Conservation (phyloP, 2,888 invertebrate species). For the Pinctada fucata region DNA sequence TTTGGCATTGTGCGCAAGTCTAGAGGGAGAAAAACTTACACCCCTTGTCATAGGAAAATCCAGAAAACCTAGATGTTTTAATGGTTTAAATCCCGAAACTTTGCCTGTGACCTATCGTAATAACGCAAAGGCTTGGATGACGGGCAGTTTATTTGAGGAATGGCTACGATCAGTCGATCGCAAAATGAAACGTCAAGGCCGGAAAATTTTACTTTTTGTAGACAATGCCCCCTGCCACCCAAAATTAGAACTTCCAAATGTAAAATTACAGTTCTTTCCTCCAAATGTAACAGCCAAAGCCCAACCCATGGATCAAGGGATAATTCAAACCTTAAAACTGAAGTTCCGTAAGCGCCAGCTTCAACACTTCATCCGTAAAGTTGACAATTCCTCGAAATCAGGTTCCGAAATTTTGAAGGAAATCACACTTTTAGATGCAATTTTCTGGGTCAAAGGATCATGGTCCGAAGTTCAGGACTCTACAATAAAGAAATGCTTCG, state of each 20-base stretch:
- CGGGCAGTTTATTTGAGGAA: conserved; percentile 29
- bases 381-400: too few relatives aligned
- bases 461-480: too few relatives aligned
- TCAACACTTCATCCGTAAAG: too few relatives aligned
- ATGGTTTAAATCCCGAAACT: conserved; percentile 11
- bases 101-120: conserved; percentile 38
- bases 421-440: too few relatives aligned
- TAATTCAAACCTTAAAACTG: conserved; percentile 24
- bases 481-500: too few relatives aligned
- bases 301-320: conserved; percentile 37
- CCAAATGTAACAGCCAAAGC: conserved; percentile 6
- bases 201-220: conserved; percentile 9
- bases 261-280: conserved; percentile 5
- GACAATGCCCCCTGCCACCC: conserved; percentile 20
- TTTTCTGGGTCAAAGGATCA: too few relatives aligned
- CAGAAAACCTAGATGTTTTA: conserved; percentile 38
- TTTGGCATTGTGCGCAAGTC: too few relatives aligned
- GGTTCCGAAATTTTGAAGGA: too few relatives aligned
- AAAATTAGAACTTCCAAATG: background rate
- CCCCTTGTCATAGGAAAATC: conserved; percentile 44
- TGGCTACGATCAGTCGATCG: conserved; percentile 20
- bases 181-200: conserved; percentile 6
- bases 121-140: conserved; percentile 48
- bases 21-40: conserved; percentile 19
- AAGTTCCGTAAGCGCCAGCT: conserved; percentile 13